Conservation (phyloP, 2,797 vertebrate genomes). For the Spheniscus humboldti region DNA sequence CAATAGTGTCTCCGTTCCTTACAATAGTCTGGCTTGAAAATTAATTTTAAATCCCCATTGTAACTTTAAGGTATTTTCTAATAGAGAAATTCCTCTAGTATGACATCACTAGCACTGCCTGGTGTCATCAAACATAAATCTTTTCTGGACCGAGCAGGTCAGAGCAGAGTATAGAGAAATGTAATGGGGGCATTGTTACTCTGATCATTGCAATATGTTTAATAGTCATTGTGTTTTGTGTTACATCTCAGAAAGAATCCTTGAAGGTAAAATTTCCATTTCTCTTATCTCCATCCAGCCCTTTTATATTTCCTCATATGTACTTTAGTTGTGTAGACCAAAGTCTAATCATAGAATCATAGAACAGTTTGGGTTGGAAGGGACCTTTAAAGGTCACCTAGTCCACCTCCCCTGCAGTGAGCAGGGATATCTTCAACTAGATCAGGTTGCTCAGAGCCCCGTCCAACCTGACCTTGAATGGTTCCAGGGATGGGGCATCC, state of each 20-base stretch:
- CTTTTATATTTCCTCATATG: background rate
- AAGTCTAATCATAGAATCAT: background rate
- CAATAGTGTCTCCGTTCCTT: background rate
- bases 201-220: background rate
- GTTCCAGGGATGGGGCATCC: too few species aligned
- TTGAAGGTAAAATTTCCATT: background rate
- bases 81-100: background rate
- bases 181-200: background rate
- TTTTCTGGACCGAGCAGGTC: background rate
- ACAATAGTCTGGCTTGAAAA: background rate
- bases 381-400: too few species aligned
- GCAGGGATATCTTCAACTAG: too few species aligned
- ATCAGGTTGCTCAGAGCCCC: too few species aligned
- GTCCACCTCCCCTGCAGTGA: too few species aligned
- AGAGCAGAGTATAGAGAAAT: background rate
- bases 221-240: background rate
- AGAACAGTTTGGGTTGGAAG: too few species aligned
- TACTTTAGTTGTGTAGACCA: background rate
- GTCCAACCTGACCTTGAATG: too few species aligned
- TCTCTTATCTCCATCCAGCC: background rate
- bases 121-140: background rate
- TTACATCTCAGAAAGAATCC: background rate
- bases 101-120: background rate
- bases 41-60: background rate
- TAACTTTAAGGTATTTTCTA: background rate